These are phyloP conservation scores for Aphelenchoides besseyi DNA, from an alignment of 1,140 invertebrate genomes.

Conservation along the genomic window DNA sequence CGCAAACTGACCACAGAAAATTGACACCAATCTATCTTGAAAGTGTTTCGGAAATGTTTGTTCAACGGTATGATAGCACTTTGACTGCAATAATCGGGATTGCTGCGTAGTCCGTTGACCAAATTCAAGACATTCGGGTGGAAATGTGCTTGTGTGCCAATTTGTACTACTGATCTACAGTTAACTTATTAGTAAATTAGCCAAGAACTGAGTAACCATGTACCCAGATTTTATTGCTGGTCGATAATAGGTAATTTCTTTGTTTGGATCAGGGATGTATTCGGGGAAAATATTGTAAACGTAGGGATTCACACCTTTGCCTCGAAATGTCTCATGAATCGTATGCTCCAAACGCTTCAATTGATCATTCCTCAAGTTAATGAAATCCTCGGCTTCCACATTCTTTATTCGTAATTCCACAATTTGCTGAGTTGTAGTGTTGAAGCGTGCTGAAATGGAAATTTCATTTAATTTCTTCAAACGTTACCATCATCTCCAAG, in stretches of 20 bases:
- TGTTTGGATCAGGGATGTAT: constrained; percentile 14
- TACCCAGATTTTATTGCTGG: constrained; percentile 25
- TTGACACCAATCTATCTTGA: constrained; percentile 55
- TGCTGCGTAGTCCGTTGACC: constrained; percentile 38
- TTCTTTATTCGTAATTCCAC: constrained; percentile 53
- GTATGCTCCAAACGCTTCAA: constrained; percentile 46
- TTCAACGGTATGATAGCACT: constrained; percentile 50
- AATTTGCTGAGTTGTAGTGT: constrained; percentile 50
- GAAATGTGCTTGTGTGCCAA: constrained; percentile 54
- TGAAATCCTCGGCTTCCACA: constrained; percentile 54
- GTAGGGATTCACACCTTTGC: constrained; percentile 57
- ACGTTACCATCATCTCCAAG: constrained; percentile 51
- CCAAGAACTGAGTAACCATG: background rate
- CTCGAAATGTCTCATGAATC: constrained; percentile 52
- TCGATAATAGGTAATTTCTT: constrained; percentile 6
- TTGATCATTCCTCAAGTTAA: constrained; percentile 32
- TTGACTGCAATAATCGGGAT: constrained; percentile 50
- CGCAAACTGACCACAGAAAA: constrained; percentile 47
- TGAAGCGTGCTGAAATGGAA: constrained; percentile 43
- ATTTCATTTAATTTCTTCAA: background rate
- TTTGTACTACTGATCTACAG: constrained; percentile 49
- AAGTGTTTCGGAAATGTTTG: constrained; percentile 41
- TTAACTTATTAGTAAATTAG: background rate
- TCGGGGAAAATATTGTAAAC: constrained; percentile 51
- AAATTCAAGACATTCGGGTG: constrained; percentile 55